Percentiles rank a stretch among this genome's conserved stretches.
Conservation (phyloP, 2,113 vertebrate species). For the Xenopus borealis region DNA sequence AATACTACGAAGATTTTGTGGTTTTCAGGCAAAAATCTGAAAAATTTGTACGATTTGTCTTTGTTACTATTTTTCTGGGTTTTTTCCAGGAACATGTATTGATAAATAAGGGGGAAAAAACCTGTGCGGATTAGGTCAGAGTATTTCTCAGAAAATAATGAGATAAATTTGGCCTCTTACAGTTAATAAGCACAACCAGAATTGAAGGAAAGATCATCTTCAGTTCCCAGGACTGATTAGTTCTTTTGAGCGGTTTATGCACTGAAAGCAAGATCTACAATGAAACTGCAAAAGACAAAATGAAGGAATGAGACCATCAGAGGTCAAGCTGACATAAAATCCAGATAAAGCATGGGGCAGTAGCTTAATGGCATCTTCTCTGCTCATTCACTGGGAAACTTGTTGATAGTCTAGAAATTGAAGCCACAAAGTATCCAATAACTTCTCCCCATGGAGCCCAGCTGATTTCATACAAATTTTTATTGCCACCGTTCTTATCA, state of each 20-base stretch:
- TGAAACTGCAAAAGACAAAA: slow-evolving; percentile 13
- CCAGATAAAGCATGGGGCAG: slow-evolving; percentile 17
- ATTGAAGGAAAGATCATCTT: background rate
- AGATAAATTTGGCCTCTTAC: too few relatives aligned
- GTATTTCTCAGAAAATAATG: too few relatives aligned
- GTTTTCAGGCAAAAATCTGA: too few relatives aligned
- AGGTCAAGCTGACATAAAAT: slow-evolving; percentile 25
- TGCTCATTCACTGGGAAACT: slow-evolving; percentile 37
- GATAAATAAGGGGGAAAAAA: too few relatives aligned
- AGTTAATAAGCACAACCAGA: slow-evolving; percentile 7
- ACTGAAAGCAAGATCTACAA: slow-evolving; percentile 9
- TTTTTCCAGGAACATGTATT: too few relatives aligned
- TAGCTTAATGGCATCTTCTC: slow-evolving; percentile 21
- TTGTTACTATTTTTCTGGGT: too few relatives aligned
- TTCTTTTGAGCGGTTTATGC: slow-evolving; percentile 3
- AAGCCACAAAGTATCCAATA: slow-evolving; percentile 27
- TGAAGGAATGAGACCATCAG: slow-evolving; percentile 9
- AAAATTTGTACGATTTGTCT: too few relatives aligned
- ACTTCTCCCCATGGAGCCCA: slow-evolving; percentile 36
- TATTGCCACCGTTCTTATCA: slow-evolving; percentile 41
- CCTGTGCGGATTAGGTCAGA: too few relatives aligned
- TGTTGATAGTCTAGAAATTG: slow-evolving; percentile 38
- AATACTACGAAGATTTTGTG: too few relatives aligned
- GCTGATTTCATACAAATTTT: slow-evolving; percentile 35
- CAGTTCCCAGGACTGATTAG: slow-evolving; percentile 2